phyloP scores from a whole-genome alignment of 2,888 invertebrate species.

The Tetragonula carbonaria region DNA sequence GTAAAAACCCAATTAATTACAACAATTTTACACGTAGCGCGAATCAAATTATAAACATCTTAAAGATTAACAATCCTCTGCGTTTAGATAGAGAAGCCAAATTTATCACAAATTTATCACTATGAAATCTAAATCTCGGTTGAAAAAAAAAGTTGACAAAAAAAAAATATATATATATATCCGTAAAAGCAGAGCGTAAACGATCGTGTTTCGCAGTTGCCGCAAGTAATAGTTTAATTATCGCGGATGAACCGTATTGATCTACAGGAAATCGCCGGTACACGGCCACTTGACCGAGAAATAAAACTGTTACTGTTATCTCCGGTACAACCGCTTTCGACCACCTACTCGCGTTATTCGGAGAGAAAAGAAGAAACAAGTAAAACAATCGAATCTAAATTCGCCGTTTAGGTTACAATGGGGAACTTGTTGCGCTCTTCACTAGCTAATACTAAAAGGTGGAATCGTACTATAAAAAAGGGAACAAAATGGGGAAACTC shows the following conservation, averaged over 20 bases:
- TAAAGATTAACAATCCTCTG: no score
- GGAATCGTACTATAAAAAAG: not conserved
- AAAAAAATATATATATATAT: not conserved
- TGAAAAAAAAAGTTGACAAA: no score
- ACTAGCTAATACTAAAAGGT: no score
- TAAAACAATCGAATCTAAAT: slow-evolving; percentile 22
- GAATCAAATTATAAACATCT: no score
- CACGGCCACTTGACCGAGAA: slow-evolving; percentile 36
- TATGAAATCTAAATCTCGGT: no score
- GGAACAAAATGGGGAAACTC: not conserved
- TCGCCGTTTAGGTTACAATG: not conserved
- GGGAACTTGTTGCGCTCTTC: slow-evolving; percentile 31
- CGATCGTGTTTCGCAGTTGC: slow-evolving; percentile 33
- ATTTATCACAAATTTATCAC: no score
- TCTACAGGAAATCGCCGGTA: slow-evolving; percentile 12
- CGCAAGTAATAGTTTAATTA: slow-evolving; percentile 22
- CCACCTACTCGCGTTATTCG: slow-evolving; percentile 2
- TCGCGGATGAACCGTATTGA: not conserved
- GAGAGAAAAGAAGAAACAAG: not conserved
- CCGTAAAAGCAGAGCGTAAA: slow-evolving; percentile 1
- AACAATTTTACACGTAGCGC: no score
- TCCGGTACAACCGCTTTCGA: not conserved
- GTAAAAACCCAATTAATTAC: no score
- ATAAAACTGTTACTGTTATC: slow-evolving; percentile 53
- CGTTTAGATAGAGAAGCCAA: no score